Evolutionary conservation across 2,797 vertebrate genomes (phyloP), one percentile per base, ranked within the genome.

Genomic region (Vespertilio murinus): DNA sequence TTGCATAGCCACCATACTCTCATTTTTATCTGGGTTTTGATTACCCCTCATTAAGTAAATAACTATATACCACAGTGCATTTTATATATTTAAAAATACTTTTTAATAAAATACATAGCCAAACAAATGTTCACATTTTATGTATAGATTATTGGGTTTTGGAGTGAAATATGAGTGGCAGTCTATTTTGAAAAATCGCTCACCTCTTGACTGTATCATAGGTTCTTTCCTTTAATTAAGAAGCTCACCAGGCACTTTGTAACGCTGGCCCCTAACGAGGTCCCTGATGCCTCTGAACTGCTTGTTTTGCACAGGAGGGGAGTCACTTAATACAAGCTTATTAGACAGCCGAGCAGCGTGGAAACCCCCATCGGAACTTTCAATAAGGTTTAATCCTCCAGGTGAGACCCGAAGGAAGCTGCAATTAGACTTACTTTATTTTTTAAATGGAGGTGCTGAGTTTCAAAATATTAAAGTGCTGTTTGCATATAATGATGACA

Each of bases 211-310:
- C 38, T 86, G 23, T 88, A 93, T 80, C 73, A 45, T 88, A 93
- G 78, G 86, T 93, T 92, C 85, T 94, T 89, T 83, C 87, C 95
- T 95, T 96, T 95, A 97, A 97, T 97, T 97, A 97, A 94, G 82
- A 77, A 94, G 45, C 78, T 95, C 95, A 94, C 85, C 61, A 97
- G 96, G 94, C 74, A 82, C 54, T 93, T 93, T 93, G 92, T 92
- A 94, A 87, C 87, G 73, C 92, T 90, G 49, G 94, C 71, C 78
- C 75, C 75, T 95, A 95, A 95, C 94, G 92, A 92, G 90, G 75
- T 96, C 95, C 94, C 94, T 88, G 35, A 90, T 77, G 96, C 45
- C 84, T 95, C 70, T 35, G 92, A 93, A 86, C 86, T 96, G 87
- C 92, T 94, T 88, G 40, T 93, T 93, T 67, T 84, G 59, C 0